A percentile compares a stretch with the other conserved stretches of the same genome.
Conservation (phyloP, 2,113 vertebrate species). For the Haemorhous mexicanus region DNA sequence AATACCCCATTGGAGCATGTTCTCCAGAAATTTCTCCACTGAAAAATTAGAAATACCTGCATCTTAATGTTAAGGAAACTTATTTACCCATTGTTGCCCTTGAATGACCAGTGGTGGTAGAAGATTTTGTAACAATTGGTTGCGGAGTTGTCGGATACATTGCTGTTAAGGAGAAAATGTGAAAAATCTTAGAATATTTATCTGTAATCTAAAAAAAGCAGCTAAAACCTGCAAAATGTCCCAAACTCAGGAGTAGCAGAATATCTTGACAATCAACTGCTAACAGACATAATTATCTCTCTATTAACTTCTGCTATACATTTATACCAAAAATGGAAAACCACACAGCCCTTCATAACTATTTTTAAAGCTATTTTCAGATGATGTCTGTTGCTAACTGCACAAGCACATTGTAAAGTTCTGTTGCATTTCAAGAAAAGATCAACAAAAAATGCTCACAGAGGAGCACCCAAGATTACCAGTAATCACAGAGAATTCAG, state of each 20-base stretch:
- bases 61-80: constrained; percentile 2
- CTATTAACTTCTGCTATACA: neutral
- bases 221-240: neutral
- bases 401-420: neutral
- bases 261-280: neutral
- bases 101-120: constrained; percentile 30
- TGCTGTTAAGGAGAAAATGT: constrained; percentile 57
- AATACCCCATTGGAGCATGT: neutral
- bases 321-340: neutral
- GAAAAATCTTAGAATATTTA: constrained; percentile 42
- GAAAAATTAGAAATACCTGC: neutral
- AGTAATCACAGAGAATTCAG: neutral
- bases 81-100: constrained; percentile 75
- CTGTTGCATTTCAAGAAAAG: neutral
- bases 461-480: neutral
- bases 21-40: neutral
- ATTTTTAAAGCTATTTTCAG: neutral
- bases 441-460: neutral
- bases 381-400: neutral
- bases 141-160: constrained; percentile 42
- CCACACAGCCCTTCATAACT: neutral
- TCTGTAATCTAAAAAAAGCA: neutral
- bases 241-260: neutral
- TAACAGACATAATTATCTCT: neutral
- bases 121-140: constrained; percentile 46